Conservation (phyloP, 1,140 invertebrate species). For the Eupeodes corollae region DNA sequence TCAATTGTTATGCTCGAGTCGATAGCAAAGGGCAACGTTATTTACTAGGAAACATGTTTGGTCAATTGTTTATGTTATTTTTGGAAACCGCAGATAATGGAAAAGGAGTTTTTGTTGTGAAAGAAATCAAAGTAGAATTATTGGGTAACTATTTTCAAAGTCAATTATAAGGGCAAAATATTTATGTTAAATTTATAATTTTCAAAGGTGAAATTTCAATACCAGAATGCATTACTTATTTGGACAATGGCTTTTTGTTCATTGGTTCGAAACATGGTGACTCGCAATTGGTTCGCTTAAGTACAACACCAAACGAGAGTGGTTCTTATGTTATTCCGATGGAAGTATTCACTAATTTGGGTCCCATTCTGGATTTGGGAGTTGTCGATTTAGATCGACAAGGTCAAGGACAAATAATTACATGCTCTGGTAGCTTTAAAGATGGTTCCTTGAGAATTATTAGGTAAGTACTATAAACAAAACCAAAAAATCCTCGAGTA, state of each 20-base stretch:
- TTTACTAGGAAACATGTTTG: constrained; percentile 87
- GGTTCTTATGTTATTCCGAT: constrained; percentile 86
- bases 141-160: constrained; percentile 50
- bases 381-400: constrained; percentile 93
- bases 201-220: constrained; percentile 78
- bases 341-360: constrained; percentile 94
- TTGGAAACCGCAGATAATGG: constrained; percentile 59
- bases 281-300: constrained; percentile 89
- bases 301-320: constrained; percentile 69
- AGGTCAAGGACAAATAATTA: constrained; percentile 95
- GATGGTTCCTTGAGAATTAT: constrained; percentile 96
- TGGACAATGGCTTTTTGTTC: constrained; percentile 97
- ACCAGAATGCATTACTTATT: constrained; percentile 95
- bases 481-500: constrained; percentile 89
- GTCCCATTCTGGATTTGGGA: constrained; percentile 96
- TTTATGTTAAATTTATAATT: neutral
- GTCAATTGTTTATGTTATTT: constrained; percentile 93
- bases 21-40: constrained; percentile 86
- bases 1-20: constrained; percentile 89
- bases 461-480: constrained; percentile 30
- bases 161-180: neutral
- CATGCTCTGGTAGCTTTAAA: constrained; percentile 92
- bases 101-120: constrained; percentile 61
- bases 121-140: constrained; percentile 87
- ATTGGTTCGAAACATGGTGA: constrained; percentile 94